Base-by-base conservation (phyloP, 2,797 vertebrate species). In the Paramormyrops hopkinsi region DNA sequence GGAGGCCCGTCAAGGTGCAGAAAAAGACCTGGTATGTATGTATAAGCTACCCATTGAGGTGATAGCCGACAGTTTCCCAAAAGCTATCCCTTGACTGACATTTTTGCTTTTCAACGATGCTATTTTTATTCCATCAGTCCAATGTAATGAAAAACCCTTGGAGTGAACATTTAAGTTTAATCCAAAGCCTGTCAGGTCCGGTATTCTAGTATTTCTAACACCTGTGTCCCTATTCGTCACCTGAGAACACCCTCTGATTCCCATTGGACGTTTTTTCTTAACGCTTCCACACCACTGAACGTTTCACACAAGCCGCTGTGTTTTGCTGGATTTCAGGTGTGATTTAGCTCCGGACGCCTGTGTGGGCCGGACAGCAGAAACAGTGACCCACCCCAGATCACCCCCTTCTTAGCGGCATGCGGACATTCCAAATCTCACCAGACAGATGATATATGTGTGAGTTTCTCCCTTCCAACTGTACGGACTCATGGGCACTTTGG, bases 311-410 rank as follows among this genome's bases (percentile, higher is more conserved):
- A 79, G 41, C 86, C 5, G 12, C 37, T 25, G 87, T 69, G 87
- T 88, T 88, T 44, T 48, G 56, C 4, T 88, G 59, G n/a, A 88
- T 50, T 69, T 88, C 87, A 69, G 37, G 59, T 69, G 19, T 69
- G 50, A 65, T 69, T 88, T 69, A 14, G 59, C n/a, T 56, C 51
- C 4, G 14, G 53, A 33, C 33, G 33, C 54, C 51, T 69, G 19
- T 88, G 41, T 46, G 6, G 37, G 59, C 37, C 6, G 2, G 86
- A 79, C 73, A 41, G 33, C 37, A 79, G 73, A 79, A 41, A 8
- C 33, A 14, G 14, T 9, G 37, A 11, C 41, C 41, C 76, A 9
- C 37, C 33, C 76, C 37, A 44, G 76, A 14, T n/a, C 37, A 11
- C 8, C 12, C 84, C 51, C 25, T 11, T 4, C 29, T 8, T 41